These are phyloP conservation scores for Plestiodon gilberti DNA, from an alignment of 2,113 vertebrate species.

Conservation along the genomic window DNA sequence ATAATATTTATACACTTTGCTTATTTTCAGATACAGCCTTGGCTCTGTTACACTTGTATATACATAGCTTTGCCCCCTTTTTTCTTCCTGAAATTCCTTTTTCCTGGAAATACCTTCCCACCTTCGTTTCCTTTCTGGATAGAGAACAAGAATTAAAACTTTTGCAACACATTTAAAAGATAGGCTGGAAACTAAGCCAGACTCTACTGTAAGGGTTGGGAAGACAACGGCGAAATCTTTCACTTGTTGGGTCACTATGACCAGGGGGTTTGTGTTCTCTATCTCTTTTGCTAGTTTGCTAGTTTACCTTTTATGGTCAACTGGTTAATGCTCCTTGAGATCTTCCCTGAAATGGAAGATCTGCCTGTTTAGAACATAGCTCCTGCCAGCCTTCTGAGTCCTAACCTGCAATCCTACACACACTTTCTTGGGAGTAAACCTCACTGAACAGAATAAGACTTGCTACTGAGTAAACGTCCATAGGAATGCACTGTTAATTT, in stretches of 20 bases:
- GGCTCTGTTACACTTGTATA: background rate
- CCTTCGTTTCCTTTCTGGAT: background rate
- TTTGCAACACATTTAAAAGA: background rate
- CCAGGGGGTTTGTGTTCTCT: background rate
- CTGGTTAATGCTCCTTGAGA: background rate
- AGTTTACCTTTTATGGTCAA: constrained; percentile 6
- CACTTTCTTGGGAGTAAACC: no score
- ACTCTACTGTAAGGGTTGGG: background rate
- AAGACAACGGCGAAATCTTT: background rate
- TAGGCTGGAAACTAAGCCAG: background rate
- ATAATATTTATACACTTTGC: no score
- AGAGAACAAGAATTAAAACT: background rate
- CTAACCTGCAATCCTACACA: no score
- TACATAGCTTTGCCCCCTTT: background rate
- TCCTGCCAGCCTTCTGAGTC: background rate
- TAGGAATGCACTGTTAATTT: background rate
- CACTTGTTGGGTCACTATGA: background rate
- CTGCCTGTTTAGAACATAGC: background rate
- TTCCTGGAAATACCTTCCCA: no score
- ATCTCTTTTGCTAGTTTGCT: background rate
- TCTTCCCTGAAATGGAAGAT: background rate
- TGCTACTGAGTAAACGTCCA: no score
- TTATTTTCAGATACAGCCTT: background rate
- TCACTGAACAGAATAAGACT: no score
- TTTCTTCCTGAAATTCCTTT: background rate